These are phyloP conservation scores for Coptodon rendalli DNA, from an alignment of 2,113 vertebrate species.

Conservation along the genomic window DNA sequence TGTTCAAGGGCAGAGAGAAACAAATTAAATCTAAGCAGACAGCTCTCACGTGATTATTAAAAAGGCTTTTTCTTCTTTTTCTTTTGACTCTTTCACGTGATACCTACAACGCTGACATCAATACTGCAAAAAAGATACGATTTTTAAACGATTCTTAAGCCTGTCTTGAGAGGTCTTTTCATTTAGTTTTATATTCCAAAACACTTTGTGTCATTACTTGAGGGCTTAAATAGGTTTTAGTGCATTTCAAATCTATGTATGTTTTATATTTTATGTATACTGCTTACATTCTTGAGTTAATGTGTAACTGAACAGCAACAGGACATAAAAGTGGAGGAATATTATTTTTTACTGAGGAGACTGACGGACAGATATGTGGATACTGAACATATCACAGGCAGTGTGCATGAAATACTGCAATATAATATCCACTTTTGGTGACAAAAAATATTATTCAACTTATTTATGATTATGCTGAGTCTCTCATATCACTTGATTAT, in stretches of 20 bases:
- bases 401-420: not conserved
- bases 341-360: not conserved
- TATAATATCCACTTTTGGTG: not conserved
- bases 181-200: not conserved
- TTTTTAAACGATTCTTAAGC: not conserved
- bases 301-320: not conserved
- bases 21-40: conserved; percentile 25
- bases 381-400: not conserved
- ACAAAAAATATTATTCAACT: not conserved
- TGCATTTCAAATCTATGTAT: not conserved
- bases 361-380: not conserved
- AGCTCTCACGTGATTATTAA: conserved; percentile 4
- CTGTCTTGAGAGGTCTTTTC: not conserved
- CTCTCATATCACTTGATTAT: not conserved
- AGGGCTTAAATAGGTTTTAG: not conserved
- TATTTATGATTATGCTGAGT: not conserved
- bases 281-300: not conserved
- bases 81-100: not conserved
- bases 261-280: not conserved
- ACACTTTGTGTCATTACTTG: not conserved
- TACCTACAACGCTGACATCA: not conserved
- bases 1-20: conserved; percentile 1
- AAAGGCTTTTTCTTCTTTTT: not conserved
- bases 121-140: not conserved
- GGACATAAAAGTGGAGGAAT: not conserved